Evolutionary conservation across 2,113 vertebrate species (phyloP).

Genomic region (Osmerus eperlanus): DNA sequence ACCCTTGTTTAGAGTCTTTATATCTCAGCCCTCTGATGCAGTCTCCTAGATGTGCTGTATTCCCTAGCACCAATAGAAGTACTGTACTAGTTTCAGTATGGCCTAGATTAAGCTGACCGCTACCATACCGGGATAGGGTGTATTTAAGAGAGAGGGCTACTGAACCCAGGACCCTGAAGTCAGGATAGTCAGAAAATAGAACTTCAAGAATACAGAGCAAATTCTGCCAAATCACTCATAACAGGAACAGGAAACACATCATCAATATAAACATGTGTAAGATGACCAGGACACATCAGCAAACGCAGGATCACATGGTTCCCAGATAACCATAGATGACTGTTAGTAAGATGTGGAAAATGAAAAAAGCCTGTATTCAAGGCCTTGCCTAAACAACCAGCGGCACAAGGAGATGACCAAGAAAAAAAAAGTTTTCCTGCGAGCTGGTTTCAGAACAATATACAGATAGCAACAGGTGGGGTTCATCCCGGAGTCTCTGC

Average conservation of each 20-base stretch:
- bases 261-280: neutral
- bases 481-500: slow-evolving; percentile 15
- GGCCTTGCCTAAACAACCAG: neutral
- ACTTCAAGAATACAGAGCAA: no score
- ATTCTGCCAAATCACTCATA: neutral
- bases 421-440: slow-evolving; percentile 8
- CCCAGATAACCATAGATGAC: no score
- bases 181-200: no score
- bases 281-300: slow-evolving; percentile 1
- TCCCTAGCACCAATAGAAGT: no score
- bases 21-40: no score
- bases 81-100: no score
- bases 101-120: no score
- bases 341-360: slow-evolving; percentile 12
- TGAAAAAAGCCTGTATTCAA: neutral
- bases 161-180: no score
- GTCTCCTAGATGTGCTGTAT: no score
- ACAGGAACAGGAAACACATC: neutral
- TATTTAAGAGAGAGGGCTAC: no score
- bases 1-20: no score
- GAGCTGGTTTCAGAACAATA: neutral
- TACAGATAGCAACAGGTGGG: slow-evolving; percentile 10
- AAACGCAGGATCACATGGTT: neutral
- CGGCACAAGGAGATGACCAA: slow-evolving; percentile 16
- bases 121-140: no score